phyloP scores from a whole-genome alignment of 2,113 vertebrate genomes.

The Aphelocoma coerulescens region DNA sequence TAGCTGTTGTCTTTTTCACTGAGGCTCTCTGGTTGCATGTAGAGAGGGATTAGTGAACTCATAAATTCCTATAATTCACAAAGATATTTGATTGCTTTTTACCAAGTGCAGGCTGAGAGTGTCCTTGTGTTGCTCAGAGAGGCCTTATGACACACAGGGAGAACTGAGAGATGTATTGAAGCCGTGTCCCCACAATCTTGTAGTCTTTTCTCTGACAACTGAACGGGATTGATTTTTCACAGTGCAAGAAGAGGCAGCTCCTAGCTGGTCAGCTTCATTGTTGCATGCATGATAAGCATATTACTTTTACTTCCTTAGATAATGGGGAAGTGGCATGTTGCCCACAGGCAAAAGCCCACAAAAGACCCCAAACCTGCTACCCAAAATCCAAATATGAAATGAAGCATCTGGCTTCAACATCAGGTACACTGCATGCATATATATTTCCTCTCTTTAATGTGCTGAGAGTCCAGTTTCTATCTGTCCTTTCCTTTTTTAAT shows the following conservation, averaged over 20 bases:
- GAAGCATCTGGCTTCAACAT: neutral
- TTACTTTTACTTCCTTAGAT: neutral
- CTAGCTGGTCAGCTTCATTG: neutral
- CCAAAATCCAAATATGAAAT: neutral
- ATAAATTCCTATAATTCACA: neutral
- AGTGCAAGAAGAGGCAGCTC: neutral
- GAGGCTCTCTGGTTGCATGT: neutral
- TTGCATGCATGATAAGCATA: neutral
- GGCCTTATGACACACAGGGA: rapidly evolving
- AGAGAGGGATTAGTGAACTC: neutral
- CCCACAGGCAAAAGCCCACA: neutral
- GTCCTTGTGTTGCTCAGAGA: neutral
- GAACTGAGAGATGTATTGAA: neutral
- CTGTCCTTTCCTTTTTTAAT: neutral
- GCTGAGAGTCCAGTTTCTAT: neutral
- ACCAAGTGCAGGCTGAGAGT: neutral
- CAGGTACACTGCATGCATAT: neutral
- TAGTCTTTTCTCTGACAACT: neutral
- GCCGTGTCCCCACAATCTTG: neutral
- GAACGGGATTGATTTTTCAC: neutral
- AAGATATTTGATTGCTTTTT: neutral
- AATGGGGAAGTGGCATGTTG: neutral
- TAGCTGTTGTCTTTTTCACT: neutral
- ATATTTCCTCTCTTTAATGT: neutral
- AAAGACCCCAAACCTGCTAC: neutral